A percentile compares a stretch with the other conserved stretches of the same genome.
Evolutionary conservation across 2,888 invertebrate species (phyloP).

Genomic region (Lepidocyrtinus sp.): DNA sequence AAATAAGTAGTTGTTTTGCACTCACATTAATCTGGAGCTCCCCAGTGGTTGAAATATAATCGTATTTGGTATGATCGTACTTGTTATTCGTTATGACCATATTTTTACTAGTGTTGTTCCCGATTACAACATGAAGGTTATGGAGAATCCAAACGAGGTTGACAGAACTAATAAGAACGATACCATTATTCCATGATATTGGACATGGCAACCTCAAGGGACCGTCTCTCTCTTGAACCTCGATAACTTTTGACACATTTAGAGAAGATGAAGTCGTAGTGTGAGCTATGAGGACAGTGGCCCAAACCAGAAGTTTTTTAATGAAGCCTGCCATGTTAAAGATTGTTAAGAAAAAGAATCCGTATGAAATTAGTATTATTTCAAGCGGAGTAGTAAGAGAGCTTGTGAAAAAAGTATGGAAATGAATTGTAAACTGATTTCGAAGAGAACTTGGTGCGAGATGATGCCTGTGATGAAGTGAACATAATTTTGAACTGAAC

Average conservation of each 20-base stretch:
- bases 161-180: background rate
- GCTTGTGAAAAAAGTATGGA: too few species aligned
- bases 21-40: background rate
- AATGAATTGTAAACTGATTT: too few species aligned
- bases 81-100: background rate
- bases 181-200: background rate
- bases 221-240: background rate
- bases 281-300: too few species aligned
- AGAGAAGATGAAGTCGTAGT: background rate
- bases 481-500: too few species aligned
- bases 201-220: background rate
- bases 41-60: background rate
- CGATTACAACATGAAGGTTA: background rate
- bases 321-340: too few species aligned
- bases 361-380: too few species aligned
- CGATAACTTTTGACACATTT: background rate
- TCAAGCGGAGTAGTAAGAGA: too few species aligned
- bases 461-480: too few species aligned
- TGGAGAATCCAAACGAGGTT: background rate
- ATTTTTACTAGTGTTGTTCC: background rate
- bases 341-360: too few species aligned
- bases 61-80: background rate
- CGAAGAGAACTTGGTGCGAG: too few species aligned
- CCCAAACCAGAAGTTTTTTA: too few species aligned
- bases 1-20: background rate